These are phyloP conservation scores for Nansenia antarctica DNA, from an alignment of 2,113 vertebrate species.

Conservation along the genomic window DNA sequence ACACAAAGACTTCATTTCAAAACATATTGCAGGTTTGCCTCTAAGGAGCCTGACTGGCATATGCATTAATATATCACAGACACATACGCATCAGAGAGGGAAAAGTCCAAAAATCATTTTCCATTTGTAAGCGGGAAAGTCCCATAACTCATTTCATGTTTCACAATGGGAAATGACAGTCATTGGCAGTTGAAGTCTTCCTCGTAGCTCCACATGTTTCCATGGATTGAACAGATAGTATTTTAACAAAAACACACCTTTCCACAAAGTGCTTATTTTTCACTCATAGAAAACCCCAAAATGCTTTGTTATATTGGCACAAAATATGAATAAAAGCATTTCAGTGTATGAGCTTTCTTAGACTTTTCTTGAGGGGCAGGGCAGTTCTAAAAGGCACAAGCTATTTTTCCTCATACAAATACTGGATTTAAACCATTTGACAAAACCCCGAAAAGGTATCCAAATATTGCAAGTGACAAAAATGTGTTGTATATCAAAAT, in stretches of 20 bases:
- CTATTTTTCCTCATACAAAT: neutral
- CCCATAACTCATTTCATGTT: neutral
- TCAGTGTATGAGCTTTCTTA: neutral
- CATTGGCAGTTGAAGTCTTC: neutral
- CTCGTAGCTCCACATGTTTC: neutral
- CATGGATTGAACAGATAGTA: neutral
- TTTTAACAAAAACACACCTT: neutral
- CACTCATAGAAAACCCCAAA: neutral
- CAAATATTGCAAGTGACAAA: slow-evolving; percentile 1
- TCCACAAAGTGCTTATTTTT: neutral
- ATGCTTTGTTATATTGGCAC: neutral
- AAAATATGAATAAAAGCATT: neutral
- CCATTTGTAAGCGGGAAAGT: too few relatives aligned
- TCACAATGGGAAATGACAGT: neutral
- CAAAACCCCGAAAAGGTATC: neutral
- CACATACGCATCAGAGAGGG: too few relatives aligned
- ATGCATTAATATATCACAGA: neutral
- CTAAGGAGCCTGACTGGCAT: neutral
- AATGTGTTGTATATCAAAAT: neutral
- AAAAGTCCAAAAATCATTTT: too few relatives aligned
- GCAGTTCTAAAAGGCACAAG: neutral
- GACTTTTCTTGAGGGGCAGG: neutral
- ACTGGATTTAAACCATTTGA: neutral
- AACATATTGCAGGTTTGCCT: neutral
- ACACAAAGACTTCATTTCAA: neutral